A percentile compares a stretch with the other conserved stretches of the same genome.
phyloP scores from a whole-genome alignment of 2,113 vertebrate species.

The Gorsachius goisagi region DNA sequence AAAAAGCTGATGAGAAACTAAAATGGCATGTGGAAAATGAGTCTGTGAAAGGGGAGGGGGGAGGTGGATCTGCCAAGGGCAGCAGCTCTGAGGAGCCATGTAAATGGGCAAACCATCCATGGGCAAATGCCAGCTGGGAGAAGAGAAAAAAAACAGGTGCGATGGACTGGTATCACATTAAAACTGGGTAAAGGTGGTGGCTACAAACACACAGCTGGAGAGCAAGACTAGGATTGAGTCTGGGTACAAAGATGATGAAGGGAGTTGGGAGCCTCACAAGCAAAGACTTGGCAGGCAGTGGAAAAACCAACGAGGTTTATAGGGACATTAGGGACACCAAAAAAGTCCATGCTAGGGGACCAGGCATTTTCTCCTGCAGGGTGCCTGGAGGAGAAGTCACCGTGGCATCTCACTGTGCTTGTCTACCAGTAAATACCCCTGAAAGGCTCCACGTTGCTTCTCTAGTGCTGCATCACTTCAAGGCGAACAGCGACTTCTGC shows the following conservation, averaged over 20 bases:
- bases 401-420: accelerated
- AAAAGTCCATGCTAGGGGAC: neutral
- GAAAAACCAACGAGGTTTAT: neutral
- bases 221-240: neutral
- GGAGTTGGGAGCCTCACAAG: neutral
- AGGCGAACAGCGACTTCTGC: neutral
- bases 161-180: neutral
- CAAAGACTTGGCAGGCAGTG: neutral
- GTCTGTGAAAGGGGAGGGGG: neutral
- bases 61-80: accelerated
- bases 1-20: neutral
- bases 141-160: neutral
- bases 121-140: neutral
- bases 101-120: neutral
- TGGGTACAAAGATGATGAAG: neutral
- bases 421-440: neutral
- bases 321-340: accelerated
- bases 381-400: neutral
- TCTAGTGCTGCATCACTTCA: neutral
- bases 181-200: neutral
- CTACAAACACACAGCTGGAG: neutral
- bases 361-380: neutral
- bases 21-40: neutral
- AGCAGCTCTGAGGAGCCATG: neutral
- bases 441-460: accelerated